Base-by-base conservation (phyloP, 2,797 vertebrate genomes). In the Squalus acanthias region DNA sequence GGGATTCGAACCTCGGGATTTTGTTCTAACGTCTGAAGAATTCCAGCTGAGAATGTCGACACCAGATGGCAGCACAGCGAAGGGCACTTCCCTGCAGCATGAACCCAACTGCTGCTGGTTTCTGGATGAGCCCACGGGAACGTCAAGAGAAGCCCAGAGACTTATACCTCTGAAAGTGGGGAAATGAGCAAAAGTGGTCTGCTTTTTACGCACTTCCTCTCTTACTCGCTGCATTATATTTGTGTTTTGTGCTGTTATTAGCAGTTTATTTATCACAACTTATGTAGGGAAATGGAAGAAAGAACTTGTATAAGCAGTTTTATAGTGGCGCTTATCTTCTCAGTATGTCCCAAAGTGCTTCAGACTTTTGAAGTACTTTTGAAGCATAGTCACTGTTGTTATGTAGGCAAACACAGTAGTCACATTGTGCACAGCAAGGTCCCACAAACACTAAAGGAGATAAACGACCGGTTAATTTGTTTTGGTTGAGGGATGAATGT, bases 1-100 rank as follows among this genome's bases (percentile, higher is more conserved):
- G 22, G 2, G 9, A 91, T 29, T 91, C 10, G 0, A n/a, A 63
- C 29, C 89, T 60, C 17, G 29, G 12, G 20, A 15, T 85, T 85
- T 85, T 17, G 7, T 22, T 15, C 65, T 13, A n/a, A 79, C 20
- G n/a, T 33, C 24, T 5, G n/a, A 79, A 33, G 53, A 29, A 91
- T 65, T 91, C 88, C 53, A 74, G 26, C 70, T 53, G 17, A 72
- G 8, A 70, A n/a, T 95, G 15, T 57, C 15, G 33, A 53, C 94
- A 95, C 94, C 29, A 95, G 94, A 95, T 95, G 94, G 94, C 94
- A 95, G 46, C 70, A 95, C 50, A 95, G 15, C 15, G 50, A 74
- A 70, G 60, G 46, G 69, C 29, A 70, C 39, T 70, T 95, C 39
- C 39, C 67, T 69, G 39, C 17, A 24, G 1, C n/a, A 69, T 95